These are phyloP conservation scores for Daphoenositta chrysoptera DNA, from an alignment of 2,113 vertebrate species.

Conservation along the genomic window DNA sequence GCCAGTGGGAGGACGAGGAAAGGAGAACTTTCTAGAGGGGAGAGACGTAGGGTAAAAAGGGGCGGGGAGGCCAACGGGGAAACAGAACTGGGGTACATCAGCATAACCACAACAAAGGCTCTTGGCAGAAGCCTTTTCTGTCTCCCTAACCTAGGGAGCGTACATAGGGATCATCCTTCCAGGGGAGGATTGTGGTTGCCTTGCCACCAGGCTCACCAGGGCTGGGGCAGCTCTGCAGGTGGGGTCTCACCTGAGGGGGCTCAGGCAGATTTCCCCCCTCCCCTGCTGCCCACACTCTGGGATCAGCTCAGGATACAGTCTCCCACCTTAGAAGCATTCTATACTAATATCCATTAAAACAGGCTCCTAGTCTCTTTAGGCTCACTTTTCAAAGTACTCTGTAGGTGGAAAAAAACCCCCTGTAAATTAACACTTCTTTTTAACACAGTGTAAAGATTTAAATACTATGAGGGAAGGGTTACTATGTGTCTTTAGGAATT, in stretches of 20 bases:
- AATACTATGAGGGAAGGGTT: not conserved
- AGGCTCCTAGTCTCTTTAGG: not conserved
- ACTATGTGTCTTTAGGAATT: not conserved
- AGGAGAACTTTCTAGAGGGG: too few relatives aligned
- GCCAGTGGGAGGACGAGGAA: too few relatives aligned
- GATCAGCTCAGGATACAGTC: not conserved
- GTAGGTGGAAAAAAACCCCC: not conserved
- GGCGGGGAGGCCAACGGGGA: too few relatives aligned
- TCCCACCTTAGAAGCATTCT: not conserved
- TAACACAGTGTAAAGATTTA: not conserved
- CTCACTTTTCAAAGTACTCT: not conserved
- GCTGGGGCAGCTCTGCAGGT: not conserved
- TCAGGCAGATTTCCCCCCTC: not conserved
- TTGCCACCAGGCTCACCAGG: too few relatives aligned
- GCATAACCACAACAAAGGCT: too few relatives aligned
- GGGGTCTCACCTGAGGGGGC: not conserved
- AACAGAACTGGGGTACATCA: too few relatives aligned
- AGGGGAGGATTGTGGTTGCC: too few relatives aligned
- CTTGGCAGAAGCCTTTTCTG: too few relatives aligned
- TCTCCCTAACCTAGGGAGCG: too few relatives aligned
- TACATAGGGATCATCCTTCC: too few relatives aligned
- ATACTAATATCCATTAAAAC: not conserved
- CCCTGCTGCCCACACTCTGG: not conserved
- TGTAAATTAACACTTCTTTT: not conserved
- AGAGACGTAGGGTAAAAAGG: too few relatives aligned